phyloP scores from a whole-genome alignment of 92 coral and sea anemone species.

The Porites cylindrica region DNA sequence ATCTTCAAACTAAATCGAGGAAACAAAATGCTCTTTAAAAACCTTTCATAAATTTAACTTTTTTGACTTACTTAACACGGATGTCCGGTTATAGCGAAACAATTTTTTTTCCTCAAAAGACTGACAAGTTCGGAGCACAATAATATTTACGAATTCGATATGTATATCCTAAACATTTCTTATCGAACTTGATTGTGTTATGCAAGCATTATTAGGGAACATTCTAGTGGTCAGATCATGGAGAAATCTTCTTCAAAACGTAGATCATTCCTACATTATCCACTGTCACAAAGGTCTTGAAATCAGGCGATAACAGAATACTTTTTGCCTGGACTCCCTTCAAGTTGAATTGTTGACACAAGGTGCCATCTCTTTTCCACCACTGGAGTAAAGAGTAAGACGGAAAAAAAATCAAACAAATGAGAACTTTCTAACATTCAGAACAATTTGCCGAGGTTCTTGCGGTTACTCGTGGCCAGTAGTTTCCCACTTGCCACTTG shows the following conservation, averaged over 20 bases:
- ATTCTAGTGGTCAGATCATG: neutral
- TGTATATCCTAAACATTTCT: too few relatives aligned
- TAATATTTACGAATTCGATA: too few relatives aligned
- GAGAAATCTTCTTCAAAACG: conserved; percentile 75
- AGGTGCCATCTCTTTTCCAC: conserved; percentile 81
- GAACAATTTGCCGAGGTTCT: neutral
- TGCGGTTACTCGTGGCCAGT: neutral
- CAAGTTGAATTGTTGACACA: conserved; percentile 90
- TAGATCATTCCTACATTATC: conserved; percentile 88
- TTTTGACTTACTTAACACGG: too few relatives aligned
- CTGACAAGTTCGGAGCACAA: too few relatives aligned
- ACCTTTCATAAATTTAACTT: too few relatives aligned
- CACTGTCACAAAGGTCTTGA: conserved; percentile 85
- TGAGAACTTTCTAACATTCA: neutral
- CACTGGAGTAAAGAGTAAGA: conserved; percentile 62
- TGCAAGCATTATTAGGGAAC: neutral
- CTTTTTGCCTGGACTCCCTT: conserved; percentile 89
- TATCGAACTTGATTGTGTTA: neutral
- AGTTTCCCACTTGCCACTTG: too few relatives aligned
- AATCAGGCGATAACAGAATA: conserved; percentile 78
- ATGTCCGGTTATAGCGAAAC: too few relatives aligned
- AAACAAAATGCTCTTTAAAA: too few relatives aligned
- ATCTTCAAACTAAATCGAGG: too few relatives aligned
- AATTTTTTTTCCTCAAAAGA: too few relatives aligned
- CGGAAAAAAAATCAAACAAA: neutral